Percentiles rank a stretch among this genome's conserved stretches.
Evolutionary conservation across 2,113 vertebrate species (phyloP).

Genomic region (Myanophis thanlyinensis): DNA sequence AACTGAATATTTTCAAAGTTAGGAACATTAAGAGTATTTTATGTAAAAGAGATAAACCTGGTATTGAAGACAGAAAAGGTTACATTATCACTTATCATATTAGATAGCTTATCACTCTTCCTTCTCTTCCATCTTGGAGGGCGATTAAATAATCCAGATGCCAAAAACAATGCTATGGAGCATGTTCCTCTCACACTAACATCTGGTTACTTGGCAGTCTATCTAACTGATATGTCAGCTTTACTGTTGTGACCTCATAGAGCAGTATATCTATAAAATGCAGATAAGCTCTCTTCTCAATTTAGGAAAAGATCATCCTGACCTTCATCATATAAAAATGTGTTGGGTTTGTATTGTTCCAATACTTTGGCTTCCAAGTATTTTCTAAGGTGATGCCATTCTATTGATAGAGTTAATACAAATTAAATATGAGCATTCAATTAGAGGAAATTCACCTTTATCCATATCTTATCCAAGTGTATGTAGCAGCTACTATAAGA

Average conservation of each 20-base stretch:
- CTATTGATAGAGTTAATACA: constrained; percentile 28
- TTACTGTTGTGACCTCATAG: constrained; percentile 69
- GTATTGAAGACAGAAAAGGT: constrained; percentile 49
- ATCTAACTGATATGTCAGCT: constrained; percentile 72
- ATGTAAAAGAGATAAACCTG: constrained; percentile 35
- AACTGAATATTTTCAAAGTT: constrained; percentile 58
- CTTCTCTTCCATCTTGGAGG: constrained; percentile 65
- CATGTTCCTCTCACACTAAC: constrained; percentile 75
- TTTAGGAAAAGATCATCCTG: constrained; percentile 59
- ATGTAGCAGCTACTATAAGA: not conserved
- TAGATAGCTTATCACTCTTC: constrained; percentile 68
- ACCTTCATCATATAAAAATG: constrained; percentile 64
- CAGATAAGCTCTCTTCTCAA: constrained; percentile 64
- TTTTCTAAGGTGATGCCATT: constrained; percentile 66
- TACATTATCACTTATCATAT: constrained; percentile 62
- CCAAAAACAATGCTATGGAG: constrained; percentile 64
- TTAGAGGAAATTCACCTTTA: not conserved
- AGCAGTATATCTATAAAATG: constrained; percentile 62
- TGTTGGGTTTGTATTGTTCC: constrained; percentile 60
- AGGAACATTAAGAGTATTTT: constrained; percentile 40
- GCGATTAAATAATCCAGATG: constrained; percentile 69
- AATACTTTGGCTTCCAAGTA: constrained; percentile 59
- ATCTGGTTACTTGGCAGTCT: constrained; percentile 68
- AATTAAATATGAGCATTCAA: not conserved
- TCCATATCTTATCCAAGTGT: not conserved